These are phyloP conservation scores for Phrynocephalus forsythii DNA, from an alignment of 2,797 vertebrate species.

Conservation along the genomic window DNA sequence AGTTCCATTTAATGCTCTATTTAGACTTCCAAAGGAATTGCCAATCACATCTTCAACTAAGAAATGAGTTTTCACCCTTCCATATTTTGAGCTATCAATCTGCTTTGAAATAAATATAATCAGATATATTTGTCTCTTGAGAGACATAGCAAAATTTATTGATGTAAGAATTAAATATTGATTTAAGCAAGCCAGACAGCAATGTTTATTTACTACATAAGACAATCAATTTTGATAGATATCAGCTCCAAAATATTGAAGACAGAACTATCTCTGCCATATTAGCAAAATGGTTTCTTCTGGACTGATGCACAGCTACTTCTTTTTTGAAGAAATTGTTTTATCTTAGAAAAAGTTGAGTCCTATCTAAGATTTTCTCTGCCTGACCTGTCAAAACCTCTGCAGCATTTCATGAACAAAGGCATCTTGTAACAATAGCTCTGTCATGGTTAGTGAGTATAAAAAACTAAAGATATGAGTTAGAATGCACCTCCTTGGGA, in stretches of 20 bases:
- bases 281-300: not conserved
- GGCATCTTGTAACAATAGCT: not conserved
- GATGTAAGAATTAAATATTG: slow-evolving; percentile 41
- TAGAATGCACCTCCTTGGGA: not conserved
- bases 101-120: not conserved
- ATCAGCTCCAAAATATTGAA: not conserved
- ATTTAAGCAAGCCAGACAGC: not conserved
- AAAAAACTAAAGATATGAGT: not conserved
- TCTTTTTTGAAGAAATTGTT: not conserved
- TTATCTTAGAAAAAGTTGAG: slow-evolving; percentile 5
- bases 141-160: slow-evolving; percentile 32
- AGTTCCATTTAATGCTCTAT: not conserved
- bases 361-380: not conserved
- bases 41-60: not conserved
- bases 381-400: not conserved
- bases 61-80: slow-evolving; percentile 3
- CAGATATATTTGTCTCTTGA: slow-evolving; percentile 31
- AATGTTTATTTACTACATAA: slow-evolving; percentile 12
- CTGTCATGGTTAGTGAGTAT: not conserved
- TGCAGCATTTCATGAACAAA: not conserved
- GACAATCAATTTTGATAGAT: not conserved
- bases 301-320: not conserved
- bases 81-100: not conserved
- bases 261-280: not conserved
- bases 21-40: not conserved